These are phyloP conservation scores for Siniperca chuatsi DNA, from an alignment of 2,113 vertebrate species.

Conservation along the genomic window DNA sequence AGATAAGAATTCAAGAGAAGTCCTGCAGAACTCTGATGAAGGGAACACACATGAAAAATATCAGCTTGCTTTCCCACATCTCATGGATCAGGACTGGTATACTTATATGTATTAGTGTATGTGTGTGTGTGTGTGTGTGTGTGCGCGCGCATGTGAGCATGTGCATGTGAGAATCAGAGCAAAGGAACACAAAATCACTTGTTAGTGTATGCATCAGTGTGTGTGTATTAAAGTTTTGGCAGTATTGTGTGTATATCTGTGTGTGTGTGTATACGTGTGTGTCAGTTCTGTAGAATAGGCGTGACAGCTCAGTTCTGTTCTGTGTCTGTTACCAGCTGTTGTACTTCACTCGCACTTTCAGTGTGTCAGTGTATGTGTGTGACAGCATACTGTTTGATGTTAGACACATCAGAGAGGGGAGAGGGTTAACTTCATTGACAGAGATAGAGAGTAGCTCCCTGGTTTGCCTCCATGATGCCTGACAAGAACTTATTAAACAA, in stretches of 20 bases:
- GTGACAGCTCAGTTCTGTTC: slow-evolving; percentile 71
- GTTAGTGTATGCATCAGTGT: not conserved
- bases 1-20: slow-evolving; percentile 58
- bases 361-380: slow-evolving; percentile 27
- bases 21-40: slow-evolving; percentile 44
- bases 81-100: slow-evolving; percentile 44
- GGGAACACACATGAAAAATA: slow-evolving; percentile 55
- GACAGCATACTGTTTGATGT: slow-evolving; percentile 66
- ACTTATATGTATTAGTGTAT: not conserved
- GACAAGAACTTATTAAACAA: slow-evolving; percentile 37
- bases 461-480: slow-evolving; percentile 27
- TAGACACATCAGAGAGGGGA: slow-evolving; percentile 55
- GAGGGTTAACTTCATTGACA: slow-evolving; percentile 60
- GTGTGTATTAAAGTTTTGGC: slow-evolving; percentile 14
- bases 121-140: slow-evolving; percentile 11
- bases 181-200: not conserved
- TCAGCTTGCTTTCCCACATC: slow-evolving; percentile 31
- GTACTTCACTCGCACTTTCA: slow-evolving; percentile 37
- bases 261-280: slow-evolving; percentile 36
- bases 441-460: slow-evolving; percentile 26
- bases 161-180: not conserved
- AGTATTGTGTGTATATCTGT: not conserved
- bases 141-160: not conserved
- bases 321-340: slow-evolving; percentile 73
- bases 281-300: slow-evolving; percentile 50